These are phyloP conservation scores for Eupithecia vulgata DNA, from an alignment of 2,888 invertebrate genomes.

Conservation along the genomic window DNA sequence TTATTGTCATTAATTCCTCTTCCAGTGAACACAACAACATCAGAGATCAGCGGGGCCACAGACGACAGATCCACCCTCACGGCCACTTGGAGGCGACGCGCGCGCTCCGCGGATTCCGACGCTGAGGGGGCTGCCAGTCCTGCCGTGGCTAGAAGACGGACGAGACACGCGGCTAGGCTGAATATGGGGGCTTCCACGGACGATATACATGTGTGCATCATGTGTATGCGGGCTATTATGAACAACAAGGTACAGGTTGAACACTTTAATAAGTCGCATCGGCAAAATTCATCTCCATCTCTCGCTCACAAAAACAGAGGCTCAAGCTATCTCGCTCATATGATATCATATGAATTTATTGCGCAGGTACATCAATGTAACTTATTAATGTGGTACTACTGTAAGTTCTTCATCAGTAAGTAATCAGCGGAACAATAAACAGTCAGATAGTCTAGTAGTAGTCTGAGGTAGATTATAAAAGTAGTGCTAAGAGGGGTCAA, in stretches of 20 bases:
- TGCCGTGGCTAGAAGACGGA: slow-evolving; percentile 84
- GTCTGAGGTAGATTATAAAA: no score
- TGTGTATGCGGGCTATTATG: slow-evolving; percentile 99
- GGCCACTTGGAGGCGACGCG: slow-evolving; percentile 70
- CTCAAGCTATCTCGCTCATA: no score
- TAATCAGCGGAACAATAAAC: background rate
- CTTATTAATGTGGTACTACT: no score
- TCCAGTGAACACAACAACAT: slow-evolving; percentile 72
- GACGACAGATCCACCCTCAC: slow-evolving; percentile 66
- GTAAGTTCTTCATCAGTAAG: background rate
- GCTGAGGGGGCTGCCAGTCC: slow-evolving; percentile 67
- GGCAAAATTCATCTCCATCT: no score
- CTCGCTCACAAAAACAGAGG: no score
- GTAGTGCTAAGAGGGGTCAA: no score
- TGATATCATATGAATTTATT: no score
- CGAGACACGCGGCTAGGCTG: slow-evolving; percentile 93
- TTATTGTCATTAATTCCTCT: background rate
- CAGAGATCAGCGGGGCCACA: slow-evolving; percentile 74
- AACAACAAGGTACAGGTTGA: slow-evolving; percentile 99
- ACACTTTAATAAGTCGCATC: no score
- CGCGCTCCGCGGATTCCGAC: slow-evolving; percentile 67
- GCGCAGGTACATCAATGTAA: no score
- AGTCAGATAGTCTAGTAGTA: no score
- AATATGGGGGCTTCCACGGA: slow-evolving; percentile 98
- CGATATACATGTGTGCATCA: slow-evolving; percentile 99